A percentile compares a stretch with the other conserved stretches of the same genome.
phyloP scores from a whole-genome alignment of 1,140 invertebrate genomes.

The Oncopodura yosiiana region DNA sequence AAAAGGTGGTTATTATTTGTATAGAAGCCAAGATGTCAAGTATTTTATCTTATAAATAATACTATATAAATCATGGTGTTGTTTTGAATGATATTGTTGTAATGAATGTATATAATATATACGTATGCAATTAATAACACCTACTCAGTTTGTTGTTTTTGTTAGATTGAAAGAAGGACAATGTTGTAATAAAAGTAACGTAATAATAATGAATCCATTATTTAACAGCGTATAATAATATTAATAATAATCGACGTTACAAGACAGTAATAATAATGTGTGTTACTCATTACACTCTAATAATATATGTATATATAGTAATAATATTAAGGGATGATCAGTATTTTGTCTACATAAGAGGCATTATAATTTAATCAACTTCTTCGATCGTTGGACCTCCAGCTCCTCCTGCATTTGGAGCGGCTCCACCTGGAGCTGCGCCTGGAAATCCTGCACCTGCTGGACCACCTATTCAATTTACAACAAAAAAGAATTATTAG shows the following conservation, averaged over 20 bases:
- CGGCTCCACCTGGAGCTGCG: conserved; percentile 15
- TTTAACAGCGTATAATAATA: not conserved
- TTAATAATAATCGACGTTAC: not conserved
- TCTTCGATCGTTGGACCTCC: conserved; percentile 35
- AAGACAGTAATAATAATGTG: too few species aligned
- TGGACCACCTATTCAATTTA: not conserved
- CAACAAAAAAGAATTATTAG: not conserved
- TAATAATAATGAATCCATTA: not conserved
- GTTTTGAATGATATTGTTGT: too few species aligned
- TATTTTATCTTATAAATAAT: too few species aligned
- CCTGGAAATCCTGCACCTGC: conserved; percentile 28
- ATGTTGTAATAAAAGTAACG: too few species aligned
- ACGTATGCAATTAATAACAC: too few species aligned
- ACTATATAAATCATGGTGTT: too few species aligned
- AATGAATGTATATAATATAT: too few species aligned
- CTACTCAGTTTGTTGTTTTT: too few species aligned
- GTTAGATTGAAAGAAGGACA: too few species aligned
- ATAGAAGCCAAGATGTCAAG: too few species aligned
- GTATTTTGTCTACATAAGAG: not conserved
- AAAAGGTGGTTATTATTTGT: too few species aligned
- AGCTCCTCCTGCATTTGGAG: conserved; percentile 14
- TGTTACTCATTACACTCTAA: too few species aligned
- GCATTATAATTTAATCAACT: conserved; percentile 28
- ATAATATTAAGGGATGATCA: not conserved
- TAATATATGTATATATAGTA: not conserved